Percentiles rank a stretch among this genome's conserved stretches.
These are phyloP conservation scores for Idaea straminata DNA, from an alignment of 2,888 invertebrate genomes.

Conservation along the genomic window DNA sequence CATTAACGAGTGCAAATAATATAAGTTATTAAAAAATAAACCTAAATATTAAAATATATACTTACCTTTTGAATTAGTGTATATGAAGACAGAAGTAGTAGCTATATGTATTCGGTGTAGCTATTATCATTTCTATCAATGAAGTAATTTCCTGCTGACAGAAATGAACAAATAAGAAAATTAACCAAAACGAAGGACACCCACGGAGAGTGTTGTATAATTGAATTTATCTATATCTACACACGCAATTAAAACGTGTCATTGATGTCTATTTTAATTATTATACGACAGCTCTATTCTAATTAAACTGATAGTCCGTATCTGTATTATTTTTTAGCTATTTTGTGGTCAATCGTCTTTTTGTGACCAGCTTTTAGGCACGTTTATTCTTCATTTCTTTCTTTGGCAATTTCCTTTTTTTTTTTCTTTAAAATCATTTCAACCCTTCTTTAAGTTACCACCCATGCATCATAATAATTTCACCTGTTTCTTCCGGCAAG, in stretches of 20 bases:
- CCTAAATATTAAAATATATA: too few species aligned
- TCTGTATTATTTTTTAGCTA: neutral
- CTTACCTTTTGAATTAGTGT: too few species aligned
- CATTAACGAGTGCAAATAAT: too few species aligned
- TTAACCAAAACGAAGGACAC: slow-evolving; percentile 42
- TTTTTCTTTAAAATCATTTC: neutral
- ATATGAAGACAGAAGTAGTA: too few species aligned
- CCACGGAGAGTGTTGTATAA: slow-evolving; percentile 40
- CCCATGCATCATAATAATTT: slow-evolving; percentile 16
- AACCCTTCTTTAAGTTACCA: slow-evolving; percentile 8
- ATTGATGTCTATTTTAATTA: slow-evolving; percentile 17
- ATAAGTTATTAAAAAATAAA: too few species aligned
- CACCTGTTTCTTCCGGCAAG: slow-evolving; percentile 59
- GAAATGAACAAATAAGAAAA: slow-evolving; percentile 25
- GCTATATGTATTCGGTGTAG: slow-evolving; percentile 4
- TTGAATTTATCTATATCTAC: slow-evolving; percentile 45
- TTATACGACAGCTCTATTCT: slow-evolving; percentile 12
- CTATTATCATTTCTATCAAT: slow-evolving; percentile 19
- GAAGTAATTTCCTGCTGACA: slow-evolving; percentile 31
- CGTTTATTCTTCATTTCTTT: too few species aligned
- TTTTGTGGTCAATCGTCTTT: neutral
- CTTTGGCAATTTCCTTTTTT: neutral
- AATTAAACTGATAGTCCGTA: slow-evolving; percentile 1
- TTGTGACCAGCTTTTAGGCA: too few species aligned
- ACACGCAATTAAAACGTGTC: slow-evolving; percentile 24